Evolutionary conservation across 1,140 invertebrate species (phyloP).

Genomic region (Apis laboriosa): DNA sequence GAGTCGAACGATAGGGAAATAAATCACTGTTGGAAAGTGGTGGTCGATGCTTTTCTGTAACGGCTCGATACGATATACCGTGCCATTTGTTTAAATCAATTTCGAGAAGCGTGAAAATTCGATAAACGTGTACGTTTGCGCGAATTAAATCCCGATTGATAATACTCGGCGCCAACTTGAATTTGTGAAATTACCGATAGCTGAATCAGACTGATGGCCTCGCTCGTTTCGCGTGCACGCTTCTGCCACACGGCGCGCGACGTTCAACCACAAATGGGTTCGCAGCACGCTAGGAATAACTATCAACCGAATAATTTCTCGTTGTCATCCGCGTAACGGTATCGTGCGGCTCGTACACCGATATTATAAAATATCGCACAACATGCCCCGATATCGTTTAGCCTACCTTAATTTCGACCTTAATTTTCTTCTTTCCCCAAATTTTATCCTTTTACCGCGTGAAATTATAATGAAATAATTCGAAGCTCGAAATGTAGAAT

Average conservation of each 20-base stretch:
- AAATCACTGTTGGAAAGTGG: too few relatives aligned
- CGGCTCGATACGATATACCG: too few relatives aligned
- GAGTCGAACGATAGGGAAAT: too few relatives aligned
- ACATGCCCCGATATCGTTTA: slow-evolving; percentile 6
- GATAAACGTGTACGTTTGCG: slow-evolving; percentile 3
- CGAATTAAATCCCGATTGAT: slow-evolving; percentile 40
- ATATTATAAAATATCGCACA: slow-evolving; percentile 43
- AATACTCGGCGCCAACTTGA: slow-evolving; percentile 27
- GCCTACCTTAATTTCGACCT: slow-evolving; percentile 23
- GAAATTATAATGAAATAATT: background rate
- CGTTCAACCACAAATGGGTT: slow-evolving; percentile 53
- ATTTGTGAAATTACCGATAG: slow-evolving; percentile 48
- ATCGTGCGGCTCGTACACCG: slow-evolving; percentile 32
- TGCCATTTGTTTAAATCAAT: slow-evolving; percentile 10
- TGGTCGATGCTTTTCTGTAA: too few relatives aligned
- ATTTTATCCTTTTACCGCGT: background rate
- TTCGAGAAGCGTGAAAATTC: background rate
- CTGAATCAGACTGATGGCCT: slow-evolving; percentile 45
- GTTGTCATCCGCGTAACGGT: slow-evolving; percentile 62
- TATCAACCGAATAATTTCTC: slow-evolving; percentile 58
- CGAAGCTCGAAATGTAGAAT: background rate
- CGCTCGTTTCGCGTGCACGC: slow-evolving; percentile 46
- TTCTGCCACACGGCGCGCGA: slow-evolving; percentile 7
- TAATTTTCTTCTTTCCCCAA: slow-evolving; percentile 8
- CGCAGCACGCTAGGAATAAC: slow-evolving; percentile 57